Evolutionary conservation across 2,113 vertebrate species (phyloP), one percentile per base, ranked within the genome.

Genomic region (Gallinago jamesoni): DNA sequence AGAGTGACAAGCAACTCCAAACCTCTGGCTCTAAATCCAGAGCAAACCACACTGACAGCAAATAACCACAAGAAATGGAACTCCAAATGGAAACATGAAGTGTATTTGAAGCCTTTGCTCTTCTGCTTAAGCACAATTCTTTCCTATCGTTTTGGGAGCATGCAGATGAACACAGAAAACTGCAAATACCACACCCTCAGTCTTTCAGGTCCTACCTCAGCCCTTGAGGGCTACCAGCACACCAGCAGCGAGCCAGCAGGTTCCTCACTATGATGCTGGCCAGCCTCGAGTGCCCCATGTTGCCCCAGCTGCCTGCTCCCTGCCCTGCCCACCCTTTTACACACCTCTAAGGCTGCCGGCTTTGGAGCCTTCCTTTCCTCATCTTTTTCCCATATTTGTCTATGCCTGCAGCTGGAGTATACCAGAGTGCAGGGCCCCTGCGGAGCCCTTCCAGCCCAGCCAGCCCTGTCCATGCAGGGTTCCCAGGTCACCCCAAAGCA

Each of bases 281-380:
- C 39, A 60, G n/a, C 25, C 27, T 2, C 0, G 0, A 19, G 43
- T 24, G 31, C 41, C 35, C 31, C 50, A 14, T 1, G 9, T 13
- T 48, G 39, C 37, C 77, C 63, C 12, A 33, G 50, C 47, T 41
- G n/a, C 39, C 45, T 22, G 60, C 25, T 62, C 35, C 33, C 27
- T 74, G 48, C 39, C 56, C 41, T 16, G 27, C 48, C 30, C 41
- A 10, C 23, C 12, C 45, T 62, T n/a, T 62, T 31, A 41, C 72
- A n/a, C 20, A 28, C 14, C 18, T 48, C 39, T 15, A 47, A 91
- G 20, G 47, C 55, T 68, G 17, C 21, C 24, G 41, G 39, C 25
- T 47, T 31, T 1, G 0, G 20, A 59, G 31, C 7, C 12, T 28
- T 37, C 33, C 12, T 47, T 19, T 73, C 31, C 45, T 30, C 37